Evolutionary conservation across 2,888 invertebrate species (phyloP), one percentile per base, ranked within the genome.

Genomic region (Polydrusus cervinus): DNA sequence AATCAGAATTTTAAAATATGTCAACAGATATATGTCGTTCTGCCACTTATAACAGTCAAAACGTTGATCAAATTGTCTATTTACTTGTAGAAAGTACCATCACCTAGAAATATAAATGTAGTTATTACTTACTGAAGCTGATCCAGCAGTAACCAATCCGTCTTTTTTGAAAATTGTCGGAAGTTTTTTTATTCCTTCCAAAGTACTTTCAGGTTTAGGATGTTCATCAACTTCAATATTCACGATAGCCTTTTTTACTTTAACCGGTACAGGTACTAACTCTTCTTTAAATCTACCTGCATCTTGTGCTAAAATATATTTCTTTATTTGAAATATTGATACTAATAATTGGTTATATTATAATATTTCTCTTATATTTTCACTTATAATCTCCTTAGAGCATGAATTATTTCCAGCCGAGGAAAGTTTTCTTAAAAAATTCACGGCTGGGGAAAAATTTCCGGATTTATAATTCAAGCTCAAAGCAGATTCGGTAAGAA

Each of bases 141-240:
- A 93, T 14, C 97, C 99, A 74, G 98, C 98, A 7, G 97, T 97
- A 13, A 98, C 97, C 1, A 95, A 90, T 0, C 98, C 99, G 80
- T 95, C 93, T 87, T 98, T 97, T 88, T 98, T 97, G 89, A 99
- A 99, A 16, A 98, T 91, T 0, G 97, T 90, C 0, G 94, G 92
- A 70, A 99, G 89, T 86, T 98, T 98, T 81, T 92, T 91, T 34
- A 99, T 89, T 6, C 90, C 90, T 85, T 98, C 98, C 14, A 94
- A 83, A 0, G 96, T 97, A 49, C 97, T 95, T 85, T 96, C 91
- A 30, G 96, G 95, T 79, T 95, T 92, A 1, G 98, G 97, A 88
- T 98, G 98, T 87, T 99, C 99, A 87, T 99, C 99, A 0, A 92
- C 88, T 65, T 91, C 92, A 78, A 98, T 90, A 69, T 90, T 89